Evolutionary conservation across 2,113 vertebrate genomes (phyloP).

Genomic region (Uropsilus gracilis): DNA sequence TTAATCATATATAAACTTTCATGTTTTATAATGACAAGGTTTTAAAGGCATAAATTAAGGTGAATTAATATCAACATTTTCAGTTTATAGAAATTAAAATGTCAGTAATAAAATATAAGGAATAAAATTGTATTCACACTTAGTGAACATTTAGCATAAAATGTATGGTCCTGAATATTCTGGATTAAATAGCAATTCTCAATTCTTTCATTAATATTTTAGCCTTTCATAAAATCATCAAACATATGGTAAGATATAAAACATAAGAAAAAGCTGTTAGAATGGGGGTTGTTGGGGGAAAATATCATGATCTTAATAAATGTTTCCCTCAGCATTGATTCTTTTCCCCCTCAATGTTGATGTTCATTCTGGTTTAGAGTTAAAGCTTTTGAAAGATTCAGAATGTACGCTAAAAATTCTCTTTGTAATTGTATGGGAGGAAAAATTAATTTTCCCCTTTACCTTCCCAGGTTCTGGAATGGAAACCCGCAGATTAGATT

Average conservation of each 20-base stretch:
- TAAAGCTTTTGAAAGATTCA: slow-evolving; percentile 26
- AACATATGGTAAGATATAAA: not conserved
- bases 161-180: not conserved
- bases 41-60: not conserved
- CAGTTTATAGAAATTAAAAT: not conserved
- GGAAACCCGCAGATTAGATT: not conserved
- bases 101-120: not conserved
- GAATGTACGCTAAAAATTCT: slow-evolving; percentile 15
- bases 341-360: not conserved
- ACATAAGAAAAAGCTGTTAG: not conserved
- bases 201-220: slow-evolving; percentile 33
- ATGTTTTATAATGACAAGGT: slow-evolving; percentile 24
- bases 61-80: not conserved
- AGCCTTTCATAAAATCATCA: slow-evolving; percentile 30
- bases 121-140: slow-evolving; percentile 27
- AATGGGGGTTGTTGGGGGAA: not conserved
- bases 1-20: not conserved
- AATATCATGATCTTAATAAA: not conserved
- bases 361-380: not conserved
- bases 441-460: not conserved
- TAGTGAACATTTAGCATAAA: slow-evolving; percentile 34
- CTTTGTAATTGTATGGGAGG: not conserved
- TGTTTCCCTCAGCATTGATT: not conserved
- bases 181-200: slow-evolving; percentile 2
- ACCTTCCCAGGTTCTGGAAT: not conserved